These are phyloP conservation scores for Apteryx mantelli DNA, from an alignment of 2,113 vertebrate genomes.

Conservation along the genomic window DNA sequence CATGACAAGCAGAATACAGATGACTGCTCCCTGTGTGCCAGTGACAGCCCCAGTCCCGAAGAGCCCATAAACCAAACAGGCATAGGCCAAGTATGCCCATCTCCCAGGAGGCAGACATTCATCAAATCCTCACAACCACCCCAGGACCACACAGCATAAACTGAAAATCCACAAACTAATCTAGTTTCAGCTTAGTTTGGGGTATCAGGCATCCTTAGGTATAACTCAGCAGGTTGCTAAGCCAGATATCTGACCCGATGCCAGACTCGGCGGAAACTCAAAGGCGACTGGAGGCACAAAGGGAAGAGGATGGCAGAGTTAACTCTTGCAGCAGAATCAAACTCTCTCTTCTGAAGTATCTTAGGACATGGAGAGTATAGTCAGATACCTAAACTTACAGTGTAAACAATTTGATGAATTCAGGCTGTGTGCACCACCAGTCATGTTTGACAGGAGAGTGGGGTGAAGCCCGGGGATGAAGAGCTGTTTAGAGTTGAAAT, in stretches of 20 bases:
- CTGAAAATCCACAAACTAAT: background rate
- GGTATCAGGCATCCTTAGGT: background rate
- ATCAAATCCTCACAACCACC: background rate
- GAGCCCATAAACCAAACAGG: background rate
- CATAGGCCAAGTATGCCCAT: background rate
- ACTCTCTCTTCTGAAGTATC: too few relatives aligned
- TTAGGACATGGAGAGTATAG: background rate
- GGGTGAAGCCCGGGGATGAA: fast-evolving
- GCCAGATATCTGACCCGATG: background rate
- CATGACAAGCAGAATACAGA: background rate
- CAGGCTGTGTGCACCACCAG: background rate
- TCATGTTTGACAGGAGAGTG: background rate
- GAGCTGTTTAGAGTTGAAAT: background rate
- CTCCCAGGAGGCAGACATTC: background rate
- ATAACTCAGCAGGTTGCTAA: background rate
- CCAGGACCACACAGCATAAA: fast-evolving
- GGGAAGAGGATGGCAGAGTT: fast-evolving
- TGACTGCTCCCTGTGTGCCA: fast-evolving
- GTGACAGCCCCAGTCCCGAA: background rate
- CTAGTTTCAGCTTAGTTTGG: background rate
- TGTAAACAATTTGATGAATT: background rate
- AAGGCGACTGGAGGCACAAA: fast-evolving
- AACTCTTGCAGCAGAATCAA: background rate
- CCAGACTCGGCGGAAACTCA: background rate
- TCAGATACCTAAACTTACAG: background rate